phyloP scores from a whole-genome alignment of 1,140 invertebrate genomes.

The Plectus sambesii region DNA sequence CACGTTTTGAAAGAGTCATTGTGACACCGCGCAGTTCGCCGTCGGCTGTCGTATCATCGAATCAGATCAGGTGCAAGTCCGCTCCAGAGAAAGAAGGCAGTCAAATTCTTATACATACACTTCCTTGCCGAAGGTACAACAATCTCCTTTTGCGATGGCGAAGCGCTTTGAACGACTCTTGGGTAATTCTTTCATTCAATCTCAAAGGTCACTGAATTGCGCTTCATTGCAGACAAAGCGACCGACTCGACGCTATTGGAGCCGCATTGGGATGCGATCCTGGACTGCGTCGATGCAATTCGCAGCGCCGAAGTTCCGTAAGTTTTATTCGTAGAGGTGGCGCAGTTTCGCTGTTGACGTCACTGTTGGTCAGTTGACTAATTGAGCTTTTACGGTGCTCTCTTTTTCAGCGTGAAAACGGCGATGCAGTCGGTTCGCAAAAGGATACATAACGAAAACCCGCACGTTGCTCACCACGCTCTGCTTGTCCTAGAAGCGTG shows the following conservation, averaged over 20 bases:
- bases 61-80: no score
- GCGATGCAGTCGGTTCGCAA: constrained; percentile 39
- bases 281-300: constrained; percentile 41
- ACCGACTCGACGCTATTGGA: constrained; percentile 42
- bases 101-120: no score
- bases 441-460: constrained; percentile 33
- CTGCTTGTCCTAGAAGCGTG: constrained; percentile 71
- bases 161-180: no score
- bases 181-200: no score
- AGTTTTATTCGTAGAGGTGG: constrained; percentile 13
- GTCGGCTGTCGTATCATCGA: no score
- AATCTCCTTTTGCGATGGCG: no score
- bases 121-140: no score
- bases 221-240: constrained; percentile 37
- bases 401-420: constrained; percentile 33
- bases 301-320: constrained; percentile 39
- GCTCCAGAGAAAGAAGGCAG: no score
- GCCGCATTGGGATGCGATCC: constrained; percentile 41
- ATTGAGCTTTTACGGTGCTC: background rate
- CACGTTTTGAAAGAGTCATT: no score
- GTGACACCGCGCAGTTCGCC: no score
- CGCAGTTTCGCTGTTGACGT: background rate
- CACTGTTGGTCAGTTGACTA: constrained; percentile 1
- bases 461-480: constrained; percentile 42
- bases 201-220: no score